Conservation (phyloP, 2,113 vertebrate species). For the Hemibagrus wyckioides region DNA sequence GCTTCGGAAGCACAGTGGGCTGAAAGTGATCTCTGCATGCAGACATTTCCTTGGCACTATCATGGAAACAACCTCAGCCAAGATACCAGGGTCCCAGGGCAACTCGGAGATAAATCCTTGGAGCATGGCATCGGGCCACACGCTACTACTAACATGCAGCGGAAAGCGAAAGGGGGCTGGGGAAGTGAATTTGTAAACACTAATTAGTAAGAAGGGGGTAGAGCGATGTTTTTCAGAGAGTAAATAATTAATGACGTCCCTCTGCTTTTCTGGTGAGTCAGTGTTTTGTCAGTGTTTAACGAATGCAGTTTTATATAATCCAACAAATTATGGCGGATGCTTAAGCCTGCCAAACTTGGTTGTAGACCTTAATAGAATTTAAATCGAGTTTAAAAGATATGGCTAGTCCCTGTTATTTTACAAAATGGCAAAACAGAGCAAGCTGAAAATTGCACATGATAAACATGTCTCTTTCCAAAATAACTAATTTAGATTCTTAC, state of each 20-base stretch:
- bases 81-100: conserved; percentile 52
- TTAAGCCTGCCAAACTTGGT: conserved; percentile 21
- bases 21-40: conserved; percentile 14
- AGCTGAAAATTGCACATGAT: not conserved
- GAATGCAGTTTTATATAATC: conserved; percentile 60
- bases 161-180: conserved; percentile 50
- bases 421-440: not conserved
- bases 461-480: not conserved
- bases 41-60: conserved; percentile 38
- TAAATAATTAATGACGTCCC: conserved; percentile 68
- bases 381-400: not conserved
- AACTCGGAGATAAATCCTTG: conserved; percentile 54
- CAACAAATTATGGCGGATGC: conserved; percentile 61
- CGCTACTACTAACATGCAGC: conserved; percentile 49
- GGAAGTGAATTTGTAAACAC: conserved; percentile 67
- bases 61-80: conserved; percentile 52
- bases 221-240: conserved; percentile 52
- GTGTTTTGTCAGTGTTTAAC: conserved; percentile 46
- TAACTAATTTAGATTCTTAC: not conserved
- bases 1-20: conserved; percentile 3
- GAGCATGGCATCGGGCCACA: conserved; percentile 56
- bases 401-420: not conserved
- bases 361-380: conserved; percentile 1
- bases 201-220: conserved; percentile 64
- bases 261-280: conserved; percentile 50